Conservation (phyloP, 2,797 vertebrate species). For the Danio albolineatus region DNA sequence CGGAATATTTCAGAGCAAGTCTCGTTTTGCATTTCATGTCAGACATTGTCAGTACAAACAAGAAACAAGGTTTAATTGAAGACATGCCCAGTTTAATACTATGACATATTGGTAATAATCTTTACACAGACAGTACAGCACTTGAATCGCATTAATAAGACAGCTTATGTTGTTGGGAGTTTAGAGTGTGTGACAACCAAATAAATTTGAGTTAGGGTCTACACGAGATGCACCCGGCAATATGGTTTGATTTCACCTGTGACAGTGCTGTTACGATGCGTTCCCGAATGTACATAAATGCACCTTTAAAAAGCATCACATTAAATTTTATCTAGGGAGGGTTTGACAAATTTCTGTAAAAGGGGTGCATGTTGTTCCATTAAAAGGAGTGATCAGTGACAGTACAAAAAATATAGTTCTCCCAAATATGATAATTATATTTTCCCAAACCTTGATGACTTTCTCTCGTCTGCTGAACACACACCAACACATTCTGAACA, state of each 20-base stretch:
- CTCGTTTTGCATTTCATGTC: neutral
- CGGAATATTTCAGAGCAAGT: neutral
- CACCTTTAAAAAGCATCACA: neutral
- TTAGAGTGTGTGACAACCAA: neutral
- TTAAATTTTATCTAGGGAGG: neutral
- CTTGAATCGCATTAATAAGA: neutral
- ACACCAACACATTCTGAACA: neutral
- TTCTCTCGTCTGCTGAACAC: neutral
- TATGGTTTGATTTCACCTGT: neutral
- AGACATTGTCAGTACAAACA: neutral
- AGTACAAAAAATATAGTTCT: neutral
- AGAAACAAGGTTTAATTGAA: neutral
- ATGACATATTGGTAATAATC: neutral
- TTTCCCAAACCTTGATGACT: neutral
- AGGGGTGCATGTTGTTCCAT: neutral
- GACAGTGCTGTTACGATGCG: neutral
- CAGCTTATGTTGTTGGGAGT: neutral
- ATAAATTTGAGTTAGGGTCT: neutral
- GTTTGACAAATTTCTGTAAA: neutral
- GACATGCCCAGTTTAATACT: slow-evolving; percentile 2
- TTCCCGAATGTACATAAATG: neutral
- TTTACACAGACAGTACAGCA: neutral
- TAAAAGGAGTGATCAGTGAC: neutral
- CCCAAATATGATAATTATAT: neutral
- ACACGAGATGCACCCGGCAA: neutral